Evolutionary conservation across 2,113 vertebrate genomes (phyloP).

Genomic region (Leiothrix lutea): DNA sequence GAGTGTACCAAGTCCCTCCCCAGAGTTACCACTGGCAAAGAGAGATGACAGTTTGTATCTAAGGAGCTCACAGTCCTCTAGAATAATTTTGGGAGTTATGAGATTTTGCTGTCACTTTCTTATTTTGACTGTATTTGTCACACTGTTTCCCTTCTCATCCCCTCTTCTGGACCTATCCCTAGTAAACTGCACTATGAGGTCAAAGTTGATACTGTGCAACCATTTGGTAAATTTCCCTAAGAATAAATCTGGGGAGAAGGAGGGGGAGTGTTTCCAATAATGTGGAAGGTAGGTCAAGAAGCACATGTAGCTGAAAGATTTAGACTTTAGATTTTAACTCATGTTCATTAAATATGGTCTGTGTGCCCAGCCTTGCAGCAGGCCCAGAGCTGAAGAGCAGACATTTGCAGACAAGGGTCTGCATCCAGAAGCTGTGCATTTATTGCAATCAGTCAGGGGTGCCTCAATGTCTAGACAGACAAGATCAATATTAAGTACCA

Average conservation of each 20-base stretch:
- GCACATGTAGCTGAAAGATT: not conserved
- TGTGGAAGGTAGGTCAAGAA: not conserved
- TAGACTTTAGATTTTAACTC: not conserved
- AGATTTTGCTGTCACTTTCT: not conserved
- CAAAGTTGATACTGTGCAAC: not conserved
- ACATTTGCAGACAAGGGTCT: not conserved
- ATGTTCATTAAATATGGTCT: not conserved
- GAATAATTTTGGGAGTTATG: not conserved
- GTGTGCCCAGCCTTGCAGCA: not conserved
- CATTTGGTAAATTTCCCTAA: not conserved
- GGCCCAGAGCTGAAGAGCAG: not conserved
- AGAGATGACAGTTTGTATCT: not conserved
- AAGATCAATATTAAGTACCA: conserved; percentile 8
- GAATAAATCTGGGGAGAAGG: not conserved
- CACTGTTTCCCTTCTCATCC: not conserved
- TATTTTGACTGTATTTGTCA: not conserved
- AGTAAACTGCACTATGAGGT: not conserved
- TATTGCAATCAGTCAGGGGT: not conserved
- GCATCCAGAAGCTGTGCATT: not conserved
- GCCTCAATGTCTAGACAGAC: not conserved
- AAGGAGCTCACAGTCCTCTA: not conserved
- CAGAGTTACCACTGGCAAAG: not conserved
- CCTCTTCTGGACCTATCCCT: not conserved
- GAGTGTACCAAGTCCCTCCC: not conserved
- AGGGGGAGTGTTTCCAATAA: not conserved